Conservation (phyloP, 2,888 invertebrate genomes). For the Ophion costatus region DNA sequence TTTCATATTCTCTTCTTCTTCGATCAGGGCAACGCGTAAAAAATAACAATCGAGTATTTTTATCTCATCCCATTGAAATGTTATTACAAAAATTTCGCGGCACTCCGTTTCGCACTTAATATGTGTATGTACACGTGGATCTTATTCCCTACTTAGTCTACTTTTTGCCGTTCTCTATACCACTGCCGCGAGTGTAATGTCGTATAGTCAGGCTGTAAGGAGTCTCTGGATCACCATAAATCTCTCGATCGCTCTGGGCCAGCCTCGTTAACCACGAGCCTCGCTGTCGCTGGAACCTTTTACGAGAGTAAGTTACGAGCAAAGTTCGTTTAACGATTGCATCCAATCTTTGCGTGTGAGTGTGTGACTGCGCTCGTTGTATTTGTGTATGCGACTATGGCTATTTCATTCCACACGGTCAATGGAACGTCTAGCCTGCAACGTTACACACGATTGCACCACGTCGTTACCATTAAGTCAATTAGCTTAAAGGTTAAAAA, state of each 20-base stretch:
- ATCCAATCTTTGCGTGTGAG: slow-evolving; percentile 44
- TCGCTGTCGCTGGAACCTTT: slow-evolving; percentile 66
- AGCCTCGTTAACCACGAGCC: slow-evolving; percentile 59
- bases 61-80: slow-evolving; percentile 5
- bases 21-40: neutral
- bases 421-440: slow-evolving; percentile 19
- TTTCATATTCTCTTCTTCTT: too few relatives aligned
- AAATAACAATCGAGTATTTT: neutral
- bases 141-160: slow-evolving; percentile 41
- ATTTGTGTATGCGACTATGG: neutral
- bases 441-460: slow-evolving; percentile 14
- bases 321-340: slow-evolving; percentile 71
- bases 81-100: slow-evolving; percentile 24
- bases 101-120: slow-evolving; percentile 20
- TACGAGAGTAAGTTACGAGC: slow-evolving; percentile 71
- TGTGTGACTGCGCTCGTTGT: slow-evolving; percentile 4
- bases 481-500: slow-evolving; percentile 2
- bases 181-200: slow-evolving; percentile 21
- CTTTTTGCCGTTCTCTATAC: slow-evolving; percentile 14
- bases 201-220: slow-evolving; percentile 43
- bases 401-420: slow-evolving; percentile 25
- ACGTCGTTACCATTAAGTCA: neutral
- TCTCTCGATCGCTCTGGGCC: slow-evolving; percentile 63
- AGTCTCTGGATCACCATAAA: slow-evolving; percentile 68
- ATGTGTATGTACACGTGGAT: slow-evolving; percentile 8